Percentiles rank a stretch among this genome's conserved stretches.
phyloP scores from a whole-genome alignment of 1,140 invertebrate species.

The Nautilus pompilius region DNA sequence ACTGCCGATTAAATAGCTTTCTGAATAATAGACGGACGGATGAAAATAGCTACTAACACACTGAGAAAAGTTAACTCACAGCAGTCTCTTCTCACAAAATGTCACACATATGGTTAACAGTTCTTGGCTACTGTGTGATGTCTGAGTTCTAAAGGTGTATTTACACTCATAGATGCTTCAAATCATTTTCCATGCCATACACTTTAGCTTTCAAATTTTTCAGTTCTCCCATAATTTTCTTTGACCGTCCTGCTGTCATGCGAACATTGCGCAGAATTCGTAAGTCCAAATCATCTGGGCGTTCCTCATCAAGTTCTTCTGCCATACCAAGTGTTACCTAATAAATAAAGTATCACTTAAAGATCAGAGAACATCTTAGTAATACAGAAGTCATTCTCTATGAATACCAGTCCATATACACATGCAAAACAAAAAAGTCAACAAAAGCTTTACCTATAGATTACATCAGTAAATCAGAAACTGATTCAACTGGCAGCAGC shows the following conservation, averaged over 20 bases:
- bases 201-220: conserved; percentile 54
- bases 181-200: conserved; percentile 53
- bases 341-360: too few relatives aligned
- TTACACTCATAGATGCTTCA: conserved; percentile 47
- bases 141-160: too few relatives aligned
- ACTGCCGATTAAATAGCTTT: too few relatives aligned
- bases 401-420: neutral
- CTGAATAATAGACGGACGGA: too few relatives aligned
- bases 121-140: too few relatives aligned
- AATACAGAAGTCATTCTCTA: too few relatives aligned
- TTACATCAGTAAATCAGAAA: neutral
- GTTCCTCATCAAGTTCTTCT: conserved; percentile 46
- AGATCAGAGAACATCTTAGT: too few relatives aligned
- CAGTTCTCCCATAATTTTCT: conserved; percentile 51
- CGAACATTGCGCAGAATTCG: conserved; percentile 51
- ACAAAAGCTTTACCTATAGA: neutral
- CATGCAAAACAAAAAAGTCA: neutral
- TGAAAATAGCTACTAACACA: too few relatives aligned
- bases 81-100: too few relatives aligned
- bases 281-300: conserved; percentile 52
- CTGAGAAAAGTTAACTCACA: too few relatives aligned
- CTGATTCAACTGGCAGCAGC: too few relatives aligned
- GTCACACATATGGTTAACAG: too few relatives aligned
- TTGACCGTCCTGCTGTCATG: conserved; percentile 48
- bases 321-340: conserved; percentile 51